These are phyloP conservation scores for Chloebia gouldiae DNA, from an alignment of 2,113 vertebrate genomes.

Conservation along the genomic window DNA sequence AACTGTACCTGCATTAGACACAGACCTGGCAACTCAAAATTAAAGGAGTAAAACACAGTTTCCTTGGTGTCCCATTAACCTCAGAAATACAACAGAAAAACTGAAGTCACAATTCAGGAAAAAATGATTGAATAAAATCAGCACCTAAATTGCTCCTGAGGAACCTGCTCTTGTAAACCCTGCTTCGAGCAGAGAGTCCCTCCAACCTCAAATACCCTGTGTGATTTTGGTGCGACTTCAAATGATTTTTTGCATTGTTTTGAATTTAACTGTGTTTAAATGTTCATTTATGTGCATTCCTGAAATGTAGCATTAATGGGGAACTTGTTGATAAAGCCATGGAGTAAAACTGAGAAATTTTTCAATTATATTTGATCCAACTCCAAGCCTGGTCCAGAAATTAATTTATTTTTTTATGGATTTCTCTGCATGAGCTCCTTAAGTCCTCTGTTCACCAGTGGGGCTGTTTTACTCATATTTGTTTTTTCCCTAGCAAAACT, in stretches of 20 bases:
- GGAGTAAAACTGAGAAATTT: background rate
- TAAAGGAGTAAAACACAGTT: background rate
- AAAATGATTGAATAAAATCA: background rate
- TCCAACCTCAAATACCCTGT: background rate
- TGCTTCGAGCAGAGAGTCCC: background rate
- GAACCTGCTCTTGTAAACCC: background rate
- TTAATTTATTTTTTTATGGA: background rate
- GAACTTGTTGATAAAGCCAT: background rate
- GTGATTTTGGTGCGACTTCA: background rate
- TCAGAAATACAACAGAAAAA: background rate
- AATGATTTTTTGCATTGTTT: background rate
- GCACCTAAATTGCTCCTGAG: background rate
- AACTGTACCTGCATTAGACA: background rate
- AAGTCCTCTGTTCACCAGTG: background rate
- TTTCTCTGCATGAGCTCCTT: background rate
- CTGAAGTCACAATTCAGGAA: background rate
- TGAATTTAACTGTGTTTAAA: background rate
- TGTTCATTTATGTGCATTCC: background rate
- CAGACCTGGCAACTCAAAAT: background rate
- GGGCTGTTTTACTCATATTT: background rate
- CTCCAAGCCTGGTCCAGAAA: background rate
- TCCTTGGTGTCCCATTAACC: background rate
- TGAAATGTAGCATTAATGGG: background rate
- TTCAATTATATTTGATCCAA: background rate
- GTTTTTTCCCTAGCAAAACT: background rate